Percentiles rank a stretch among this genome's conserved stretches.
Evolutionary conservation across 2,888 invertebrate species (phyloP).

Genomic region (Heliconius ismenius): DNA sequence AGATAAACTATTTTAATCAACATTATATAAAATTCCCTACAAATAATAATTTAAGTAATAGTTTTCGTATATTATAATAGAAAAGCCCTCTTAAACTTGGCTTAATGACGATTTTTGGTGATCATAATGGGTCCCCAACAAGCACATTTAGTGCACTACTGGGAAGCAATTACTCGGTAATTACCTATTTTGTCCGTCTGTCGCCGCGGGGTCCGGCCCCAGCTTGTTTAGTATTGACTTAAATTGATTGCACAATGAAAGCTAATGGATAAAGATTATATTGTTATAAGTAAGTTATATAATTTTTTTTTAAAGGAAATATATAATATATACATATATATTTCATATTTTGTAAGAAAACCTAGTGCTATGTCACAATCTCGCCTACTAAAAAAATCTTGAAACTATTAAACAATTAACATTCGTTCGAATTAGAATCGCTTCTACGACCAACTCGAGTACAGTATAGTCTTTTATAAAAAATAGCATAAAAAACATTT

Average conservation of each 20-base stretch:
- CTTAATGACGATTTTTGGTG: background rate
- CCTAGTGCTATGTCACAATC: too few relatives aligned
- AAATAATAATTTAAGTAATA: background rate
- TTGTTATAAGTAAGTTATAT: background rate
- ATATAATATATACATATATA: too few relatives aligned
- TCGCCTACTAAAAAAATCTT: too few relatives aligned
- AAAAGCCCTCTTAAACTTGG: background rate
- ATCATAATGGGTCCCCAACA: constrained; percentile 17
- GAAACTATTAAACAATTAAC: too few relatives aligned
- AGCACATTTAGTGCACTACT: constrained; percentile 32
- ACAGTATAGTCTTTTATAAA: too few relatives aligned
- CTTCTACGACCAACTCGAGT: too few relatives aligned
- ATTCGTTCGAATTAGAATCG: too few relatives aligned
- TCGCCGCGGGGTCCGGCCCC: constrained; percentile 33
- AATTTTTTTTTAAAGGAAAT: background rate
- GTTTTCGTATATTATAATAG: background rate
- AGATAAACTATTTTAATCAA: background rate
- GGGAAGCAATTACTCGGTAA: constrained; percentile 39
- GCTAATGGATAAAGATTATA: constrained; percentile 16
- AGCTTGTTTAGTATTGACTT: constrained; percentile 31
- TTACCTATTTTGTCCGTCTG: constrained; percentile 35
- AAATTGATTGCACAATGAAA: constrained; percentile 34
- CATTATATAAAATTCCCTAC: background rate
- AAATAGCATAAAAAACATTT: too few relatives aligned
- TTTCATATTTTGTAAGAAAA: background rate